Conservation (phyloP, 2,113 vertebrate species). For the Nestor notabilis region DNA sequence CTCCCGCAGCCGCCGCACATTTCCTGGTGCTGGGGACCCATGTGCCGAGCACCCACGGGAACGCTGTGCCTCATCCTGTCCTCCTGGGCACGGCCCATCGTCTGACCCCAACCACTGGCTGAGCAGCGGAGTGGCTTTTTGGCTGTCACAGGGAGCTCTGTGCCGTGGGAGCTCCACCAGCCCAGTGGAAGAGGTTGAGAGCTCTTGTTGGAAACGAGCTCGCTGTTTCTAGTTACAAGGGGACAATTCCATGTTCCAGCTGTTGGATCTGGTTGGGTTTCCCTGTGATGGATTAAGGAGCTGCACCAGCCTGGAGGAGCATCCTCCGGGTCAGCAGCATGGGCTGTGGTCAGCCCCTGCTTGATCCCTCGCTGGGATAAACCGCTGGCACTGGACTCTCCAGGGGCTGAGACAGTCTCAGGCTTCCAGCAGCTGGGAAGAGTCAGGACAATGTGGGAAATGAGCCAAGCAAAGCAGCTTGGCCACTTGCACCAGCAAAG, state of each 20-base stretch:
- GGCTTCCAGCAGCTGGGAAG: neutral
- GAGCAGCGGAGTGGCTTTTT: neutral
- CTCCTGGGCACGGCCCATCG: neutral
- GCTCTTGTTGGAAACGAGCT: neutral
- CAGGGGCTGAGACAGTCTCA: neutral
- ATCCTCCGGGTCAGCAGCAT: neutral
- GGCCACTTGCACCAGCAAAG: neutral
- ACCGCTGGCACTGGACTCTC: accelerated
- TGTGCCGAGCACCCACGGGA: neutral
- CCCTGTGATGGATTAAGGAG: neutral
- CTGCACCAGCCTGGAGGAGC: neutral
- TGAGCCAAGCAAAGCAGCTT: neutral
- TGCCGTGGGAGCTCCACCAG: neutral
- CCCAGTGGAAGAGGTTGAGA: neutral
- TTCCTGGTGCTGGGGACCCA: neutral
- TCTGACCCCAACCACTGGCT: neutral
- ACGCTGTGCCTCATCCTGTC: neutral
- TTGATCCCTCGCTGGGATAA: neutral
- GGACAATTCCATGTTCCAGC: neutral
- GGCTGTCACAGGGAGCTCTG: neutral
- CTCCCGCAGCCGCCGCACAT: accelerated
- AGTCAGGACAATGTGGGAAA: neutral
- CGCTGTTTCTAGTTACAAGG: neutral
- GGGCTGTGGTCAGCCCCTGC: too few relatives aligned
- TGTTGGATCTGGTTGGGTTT: neutral